phyloP scores from a whole-genome alignment of 2,797 vertebrate genomes.

The Apogon talboti region DNA sequence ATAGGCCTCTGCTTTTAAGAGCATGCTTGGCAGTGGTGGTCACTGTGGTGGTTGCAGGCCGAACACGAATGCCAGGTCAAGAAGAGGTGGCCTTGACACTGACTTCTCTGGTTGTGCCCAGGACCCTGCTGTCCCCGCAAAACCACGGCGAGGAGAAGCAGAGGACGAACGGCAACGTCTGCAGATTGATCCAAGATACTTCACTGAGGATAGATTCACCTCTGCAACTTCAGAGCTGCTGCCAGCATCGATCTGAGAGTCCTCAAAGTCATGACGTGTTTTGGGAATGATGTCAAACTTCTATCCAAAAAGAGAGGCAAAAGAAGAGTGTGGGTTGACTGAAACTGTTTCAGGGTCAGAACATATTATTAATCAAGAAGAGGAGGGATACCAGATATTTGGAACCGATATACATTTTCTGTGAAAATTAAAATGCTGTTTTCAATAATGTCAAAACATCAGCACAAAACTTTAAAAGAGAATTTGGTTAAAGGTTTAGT shows the following conservation, averaged over 20 bases:
- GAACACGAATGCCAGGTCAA: constrained; percentile 79
- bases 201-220: constrained; percentile 58
- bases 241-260: constrained; percentile 56
- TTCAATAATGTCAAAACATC: too few relatives aligned
- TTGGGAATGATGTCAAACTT: constrained; percentile 41
- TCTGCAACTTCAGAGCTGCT: constrained; percentile 52
- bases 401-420: too few relatives aligned
- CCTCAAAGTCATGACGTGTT: constrained; percentile 73
- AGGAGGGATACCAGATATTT: too few relatives aligned
- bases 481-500: too few relatives aligned
- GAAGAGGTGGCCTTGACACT: constrained; percentile 68
- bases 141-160: constrained; percentile 71
- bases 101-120: constrained; percentile 59
- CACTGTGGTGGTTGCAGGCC: constrained; percentile 66
- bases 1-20: constrained; percentile 76
- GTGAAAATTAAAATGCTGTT: too few relatives aligned
- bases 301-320: constrained; percentile 42
- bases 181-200: constrained; percentile 58
- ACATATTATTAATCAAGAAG: too few relatives aligned
- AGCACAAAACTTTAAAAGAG: too few relatives aligned
- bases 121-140: constrained; percentile 64
- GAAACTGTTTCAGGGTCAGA: too few relatives aligned
- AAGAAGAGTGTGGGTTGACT: too few relatives aligned
- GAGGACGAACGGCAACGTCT: constrained; percentile 67
- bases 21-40: constrained; percentile 80